Evolutionary conservation across 2,797 vertebrate species (phyloP), one percentile per base, ranked within the genome.

Genomic region (Nannoperca obscura): DNA sequence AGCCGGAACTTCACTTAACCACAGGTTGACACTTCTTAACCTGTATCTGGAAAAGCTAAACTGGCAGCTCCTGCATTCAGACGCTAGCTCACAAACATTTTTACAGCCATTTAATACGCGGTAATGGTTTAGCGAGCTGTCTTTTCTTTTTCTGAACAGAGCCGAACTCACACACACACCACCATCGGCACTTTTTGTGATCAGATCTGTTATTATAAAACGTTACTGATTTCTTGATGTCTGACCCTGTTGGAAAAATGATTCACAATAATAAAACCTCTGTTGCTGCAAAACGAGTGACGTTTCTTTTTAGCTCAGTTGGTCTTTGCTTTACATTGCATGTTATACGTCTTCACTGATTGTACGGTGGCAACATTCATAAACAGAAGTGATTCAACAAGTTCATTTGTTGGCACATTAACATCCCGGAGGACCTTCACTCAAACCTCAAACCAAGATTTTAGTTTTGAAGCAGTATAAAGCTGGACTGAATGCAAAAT

Each of bases 221-320:
- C 15, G 0, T 65, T 40, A 58, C 54, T 70, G 30, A 59, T 66
- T 38, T 10, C 5, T 73, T 82, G 46, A 78, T 89, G 79, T 92
- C 71, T 87, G 75, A 84, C 63, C 84, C 76, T 86, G 69, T 78
- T 88, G 71, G 27, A 71, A 86, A 84, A 85, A 53, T 53, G 9
- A 75, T 81, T 89, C 84, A 88, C 84, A 83, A 90, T 81, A 94
- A 92, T 85, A 91, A 93, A 92, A 77, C 53, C 71, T 86, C 81
- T 84, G 77, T 91, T 91, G 82, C 85, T 89, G 86, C 79, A 89
- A 86, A 84, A 71, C 11, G 3, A 27, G 17, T 53, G 44, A 71
- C 2, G 6, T 70, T 55, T 1, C 24, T 27, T 30, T 47, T n/a
- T 6, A 34, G 12, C 54, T 76, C 5, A 32, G 4, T 32, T 15